These are phyloP conservation scores for Etheostoma cragini DNA, from an alignment of 2,113 vertebrate species.

Conservation along the genomic window DNA sequence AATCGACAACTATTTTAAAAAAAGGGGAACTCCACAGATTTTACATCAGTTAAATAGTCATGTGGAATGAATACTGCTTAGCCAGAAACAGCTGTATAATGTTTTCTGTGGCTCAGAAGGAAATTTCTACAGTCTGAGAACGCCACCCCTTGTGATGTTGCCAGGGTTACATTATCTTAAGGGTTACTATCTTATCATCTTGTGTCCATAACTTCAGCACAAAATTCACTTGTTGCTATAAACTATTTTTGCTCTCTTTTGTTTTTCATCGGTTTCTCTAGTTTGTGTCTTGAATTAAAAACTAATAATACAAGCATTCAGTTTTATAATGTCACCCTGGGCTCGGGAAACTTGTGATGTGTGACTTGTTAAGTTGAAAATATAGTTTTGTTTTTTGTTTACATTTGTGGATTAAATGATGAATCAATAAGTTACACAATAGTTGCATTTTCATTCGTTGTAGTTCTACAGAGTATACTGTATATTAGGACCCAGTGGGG, in stretches of 20 bases:
- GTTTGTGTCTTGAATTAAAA: too few relatives aligned
- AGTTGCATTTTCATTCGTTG: background rate
- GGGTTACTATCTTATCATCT: too few relatives aligned
- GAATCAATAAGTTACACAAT: background rate
- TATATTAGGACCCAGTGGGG: background rate
- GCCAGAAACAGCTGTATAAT: background rate
- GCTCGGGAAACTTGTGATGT: background rate
- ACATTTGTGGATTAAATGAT: background rate
- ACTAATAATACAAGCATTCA: too few relatives aligned
- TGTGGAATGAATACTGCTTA: background rate
- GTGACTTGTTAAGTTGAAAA: background rate
- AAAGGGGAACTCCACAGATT: slow-evolving; percentile 31
- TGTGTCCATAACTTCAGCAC: too few relatives aligned
- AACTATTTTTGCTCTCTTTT: too few relatives aligned
- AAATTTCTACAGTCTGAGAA: background rate
- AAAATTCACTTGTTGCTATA: too few relatives aligned
- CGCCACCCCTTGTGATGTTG: background rate
- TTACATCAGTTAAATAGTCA: background rate
- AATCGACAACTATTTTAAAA: background rate
- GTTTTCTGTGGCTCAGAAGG: background rate
- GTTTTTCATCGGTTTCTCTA: too few relatives aligned
- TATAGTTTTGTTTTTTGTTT: background rate
- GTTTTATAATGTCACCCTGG: background rate
- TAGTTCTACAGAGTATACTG: background rate
- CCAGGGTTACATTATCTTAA: background rate